phyloP scores from a whole-genome alignment of 1,140 invertebrate species.

The Lordiphosa clarofinis region DNA sequence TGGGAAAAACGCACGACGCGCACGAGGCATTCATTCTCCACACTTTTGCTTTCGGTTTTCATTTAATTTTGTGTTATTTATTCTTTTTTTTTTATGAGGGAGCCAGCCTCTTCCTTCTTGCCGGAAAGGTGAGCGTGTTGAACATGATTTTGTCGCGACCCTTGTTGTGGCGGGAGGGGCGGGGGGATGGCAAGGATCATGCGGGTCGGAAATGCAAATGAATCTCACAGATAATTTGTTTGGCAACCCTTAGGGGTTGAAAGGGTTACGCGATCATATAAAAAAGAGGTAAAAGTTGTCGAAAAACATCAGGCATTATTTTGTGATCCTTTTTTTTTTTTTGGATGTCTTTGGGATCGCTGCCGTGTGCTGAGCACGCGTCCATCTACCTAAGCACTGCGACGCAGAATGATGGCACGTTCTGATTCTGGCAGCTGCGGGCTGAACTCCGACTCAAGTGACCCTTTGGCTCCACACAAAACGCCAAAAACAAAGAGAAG shows the following conservation, averaged over 20 bases:
- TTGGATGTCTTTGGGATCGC: slow-evolving; percentile 2
- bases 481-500: slow-evolving; percentile 21
- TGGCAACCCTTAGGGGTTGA: slow-evolving; percentile 18
- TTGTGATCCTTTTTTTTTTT: slow-evolving; percentile 18
- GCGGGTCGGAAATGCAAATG: slow-evolving; percentile 64
- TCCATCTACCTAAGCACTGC: slow-evolving; percentile 5
- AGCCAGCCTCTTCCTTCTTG: slow-evolving; percentile 35
- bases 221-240: slow-evolving; percentile 66
- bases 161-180: slow-evolving; percentile 12
- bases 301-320: slow-evolving; percentile 64
- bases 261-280: slow-evolving; percentile 17
- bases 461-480: slow-evolving; percentile 8
- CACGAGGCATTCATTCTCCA: slow-evolving; percentile 52
- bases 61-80: slow-evolving; percentile 18
- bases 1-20: slow-evolving; percentile 27
- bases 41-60: slow-evolving; percentile 59
- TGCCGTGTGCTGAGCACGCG: slow-evolving; percentile 40
- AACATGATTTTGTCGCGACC: slow-evolving; percentile 64
- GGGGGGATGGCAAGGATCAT: slow-evolving; percentile 13
- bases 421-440: slow-evolving; percentile 30
- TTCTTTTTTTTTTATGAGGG: slow-evolving; percentile 29
- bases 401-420: slow-evolving; percentile 32
- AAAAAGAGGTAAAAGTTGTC: slow-evolving; percentile 73
- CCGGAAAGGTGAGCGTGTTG: slow-evolving; percentile 63
- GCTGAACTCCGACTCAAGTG: slow-evolving; percentile 3